phyloP scores from a whole-genome alignment of 2,113 vertebrate species.

The Xerus inauris region DNA sequence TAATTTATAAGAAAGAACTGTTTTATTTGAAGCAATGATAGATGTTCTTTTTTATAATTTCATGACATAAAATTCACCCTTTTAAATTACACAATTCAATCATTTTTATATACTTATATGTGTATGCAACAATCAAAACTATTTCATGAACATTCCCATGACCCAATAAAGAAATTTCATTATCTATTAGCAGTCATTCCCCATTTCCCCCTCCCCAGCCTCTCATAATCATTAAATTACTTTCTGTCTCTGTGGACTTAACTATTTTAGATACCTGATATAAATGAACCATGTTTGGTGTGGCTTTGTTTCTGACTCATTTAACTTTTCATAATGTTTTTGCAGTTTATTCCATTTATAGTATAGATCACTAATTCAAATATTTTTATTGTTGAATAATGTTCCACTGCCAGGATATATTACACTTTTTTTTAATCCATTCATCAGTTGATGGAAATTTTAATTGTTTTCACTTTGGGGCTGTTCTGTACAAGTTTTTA shows the following conservation, averaged over 20 bases:
- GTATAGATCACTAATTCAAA: not conserved
- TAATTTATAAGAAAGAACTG: not conserved
- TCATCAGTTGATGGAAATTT: not conserved
- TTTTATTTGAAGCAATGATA: not conserved
- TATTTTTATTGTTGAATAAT: not conserved
- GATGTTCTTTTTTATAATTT: too few relatives aligned
- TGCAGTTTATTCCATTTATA: not conserved
- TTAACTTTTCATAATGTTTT: not conserved
- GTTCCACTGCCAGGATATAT: not conserved
- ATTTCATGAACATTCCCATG: not conserved
- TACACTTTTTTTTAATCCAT: not conserved
- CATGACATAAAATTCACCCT: not conserved
- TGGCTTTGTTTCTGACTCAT: not conserved
- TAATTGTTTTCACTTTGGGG: not conserved
- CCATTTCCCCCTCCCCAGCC: not conserved
- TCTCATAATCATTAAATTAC: not conserved
- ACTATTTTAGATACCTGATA: not conserved
- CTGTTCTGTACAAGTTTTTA: not conserved
- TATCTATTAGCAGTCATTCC: not conserved
- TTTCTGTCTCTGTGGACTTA: not conserved
- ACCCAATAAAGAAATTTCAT: not conserved
- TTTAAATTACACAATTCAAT: not conserved
- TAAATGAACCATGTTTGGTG: not conserved
- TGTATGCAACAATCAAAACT: not conserved
- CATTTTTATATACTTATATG: not conserved